Percentiles rank a stretch among this genome's conserved stretches.
These are phyloP conservation scores for Hexactinellida sp. DNA, from an alignment of 37 sponge, comb jelly and placozoan genomes.

Conservation along the genomic window DNA sequence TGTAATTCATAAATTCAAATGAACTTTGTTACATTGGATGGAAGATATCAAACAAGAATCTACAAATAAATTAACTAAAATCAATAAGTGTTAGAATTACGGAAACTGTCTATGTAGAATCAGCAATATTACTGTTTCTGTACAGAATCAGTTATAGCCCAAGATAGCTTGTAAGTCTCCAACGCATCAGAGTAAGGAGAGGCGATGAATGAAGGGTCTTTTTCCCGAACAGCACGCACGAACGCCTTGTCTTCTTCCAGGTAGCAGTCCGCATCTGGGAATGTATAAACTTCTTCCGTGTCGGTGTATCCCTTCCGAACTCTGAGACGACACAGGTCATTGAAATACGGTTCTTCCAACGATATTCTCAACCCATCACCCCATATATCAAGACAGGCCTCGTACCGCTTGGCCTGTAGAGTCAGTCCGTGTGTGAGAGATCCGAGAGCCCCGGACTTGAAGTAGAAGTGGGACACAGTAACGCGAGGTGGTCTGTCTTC, in stretches of 20 bases:
- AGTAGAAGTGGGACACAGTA: conserved; percentile 41
- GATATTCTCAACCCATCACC: conserved; percentile 57
- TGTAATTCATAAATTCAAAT: no score
- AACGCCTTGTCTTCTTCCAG: conserved; percentile 48
- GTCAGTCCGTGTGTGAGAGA: conserved; percentile 38
- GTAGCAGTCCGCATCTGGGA: conserved; percentile 63
- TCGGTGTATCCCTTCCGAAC: conserved; percentile 32
- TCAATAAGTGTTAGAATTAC: no score
- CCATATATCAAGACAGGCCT: conserved; percentile 55
- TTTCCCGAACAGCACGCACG: conserved; percentile 32
- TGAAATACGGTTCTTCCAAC: conserved; percentile 49
- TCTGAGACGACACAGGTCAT: conserved; percentile 36
- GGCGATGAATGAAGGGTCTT: conserved; percentile 18
- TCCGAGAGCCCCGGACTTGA: conserved; percentile 44
- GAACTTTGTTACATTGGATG: no score
- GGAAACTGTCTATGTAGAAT: no score
- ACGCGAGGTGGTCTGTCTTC: conserved; percentile 40
- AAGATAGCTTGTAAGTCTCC: conserved; percentile 56
- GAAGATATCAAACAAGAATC: no score
- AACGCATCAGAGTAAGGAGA: conserved; percentile 52
- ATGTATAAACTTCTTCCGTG: conserved; percentile 25
- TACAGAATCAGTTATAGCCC: conserved; percentile 35
- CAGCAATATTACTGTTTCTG: not conserved
- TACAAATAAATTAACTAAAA: no score
- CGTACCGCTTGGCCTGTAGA: conserved; percentile 47